A percentile compares a stretch with the other conserved stretches of the same genome.
These are phyloP conservation scores for Pocillopora meandrina DNA, from an alignment of 92 coral and sea anemone genomes.

Conservation along the genomic window DNA sequence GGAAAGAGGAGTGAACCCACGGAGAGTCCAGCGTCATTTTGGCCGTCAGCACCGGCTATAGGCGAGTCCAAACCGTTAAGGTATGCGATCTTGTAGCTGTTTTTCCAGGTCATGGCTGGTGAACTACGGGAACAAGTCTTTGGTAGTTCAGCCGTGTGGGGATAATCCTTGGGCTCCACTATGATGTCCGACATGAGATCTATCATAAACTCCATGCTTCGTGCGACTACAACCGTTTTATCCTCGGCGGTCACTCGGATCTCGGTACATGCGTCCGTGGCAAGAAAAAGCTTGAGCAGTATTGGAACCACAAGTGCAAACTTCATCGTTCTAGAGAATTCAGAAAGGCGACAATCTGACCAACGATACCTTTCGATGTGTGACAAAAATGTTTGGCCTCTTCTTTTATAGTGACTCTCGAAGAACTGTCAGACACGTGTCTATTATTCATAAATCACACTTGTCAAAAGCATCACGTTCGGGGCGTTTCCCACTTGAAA, in stretches of 20 bases:
- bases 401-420: no score
- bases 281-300: slow-evolving; percentile 8
- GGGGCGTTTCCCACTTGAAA: no score
- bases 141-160: background rate
- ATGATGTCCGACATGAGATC: background rate
- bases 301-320: background rate
- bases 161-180: slow-evolving; percentile 18
- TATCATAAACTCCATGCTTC: slow-evolving; percentile 23
- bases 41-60: slow-evolving; percentile 5
- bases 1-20: slow-evolving; percentile 25
- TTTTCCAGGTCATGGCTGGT: background rate
- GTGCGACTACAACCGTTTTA: slow-evolving; percentile 14
- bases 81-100: slow-evolving; percentile 2
- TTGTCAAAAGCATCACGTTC: no score
- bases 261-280: slow-evolving; percentile 36
- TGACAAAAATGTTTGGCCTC: no score
- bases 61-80: background rate
- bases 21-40: slow-evolving; percentile 28
- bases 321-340: slow-evolving; percentile 12
- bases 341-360: background rate
- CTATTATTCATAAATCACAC: no score
- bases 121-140: background rate
- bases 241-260: slow-evolving; percentile 32
- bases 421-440: no score
- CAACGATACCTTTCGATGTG: no score